phyloP scores from a whole-genome alignment of 1,140 invertebrate genomes.

The Cydia fagiglandana region DNA sequence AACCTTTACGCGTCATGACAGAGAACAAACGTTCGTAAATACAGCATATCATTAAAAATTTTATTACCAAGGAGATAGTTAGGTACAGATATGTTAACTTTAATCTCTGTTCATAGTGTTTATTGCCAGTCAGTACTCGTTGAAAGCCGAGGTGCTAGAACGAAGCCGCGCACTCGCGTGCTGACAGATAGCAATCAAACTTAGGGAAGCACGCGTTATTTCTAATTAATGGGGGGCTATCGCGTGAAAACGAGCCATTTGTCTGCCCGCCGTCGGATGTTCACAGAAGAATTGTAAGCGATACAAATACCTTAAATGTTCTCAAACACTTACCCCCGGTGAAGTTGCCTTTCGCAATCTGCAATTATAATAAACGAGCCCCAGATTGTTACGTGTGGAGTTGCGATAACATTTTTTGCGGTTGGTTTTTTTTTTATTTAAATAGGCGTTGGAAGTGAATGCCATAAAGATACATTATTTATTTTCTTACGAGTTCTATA shows the following conservation, averaged over 20 bases:
- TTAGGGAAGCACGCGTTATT: constrained; percentile 49
- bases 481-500: too few species aligned
- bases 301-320: constrained; percentile 68
- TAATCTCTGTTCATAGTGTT: background rate
- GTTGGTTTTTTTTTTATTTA: constrained; percentile 12
- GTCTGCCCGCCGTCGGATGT: constrained; percentile 62
- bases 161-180: constrained; percentile 58
- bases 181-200: constrained; percentile 67
- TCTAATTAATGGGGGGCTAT: constrained; percentile 67
- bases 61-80: background rate
- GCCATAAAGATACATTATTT: too few species aligned
- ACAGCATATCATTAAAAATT: too few species aligned
- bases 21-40: too few species aligned
- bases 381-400: constrained; percentile 45
- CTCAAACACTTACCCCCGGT: constrained; percentile 60
- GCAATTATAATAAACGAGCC: constrained; percentile 60
- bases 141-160: constrained; percentile 36
- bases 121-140: constrained; percentile 7
- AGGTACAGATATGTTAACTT: background rate
- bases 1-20: too few species aligned
- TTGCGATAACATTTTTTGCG: background rate
- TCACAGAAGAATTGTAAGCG: constrained; percentile 70
- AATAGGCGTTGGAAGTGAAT: background rate
- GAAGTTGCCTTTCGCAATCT: constrained; percentile 50
- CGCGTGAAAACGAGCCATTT: constrained; percentile 70